Percentiles rank a stretch among this genome's conserved stretches.
These are phyloP conservation scores for Agrypnia vestita DNA, from an alignment of 1,140 invertebrate species.

Conservation along the genomic window DNA sequence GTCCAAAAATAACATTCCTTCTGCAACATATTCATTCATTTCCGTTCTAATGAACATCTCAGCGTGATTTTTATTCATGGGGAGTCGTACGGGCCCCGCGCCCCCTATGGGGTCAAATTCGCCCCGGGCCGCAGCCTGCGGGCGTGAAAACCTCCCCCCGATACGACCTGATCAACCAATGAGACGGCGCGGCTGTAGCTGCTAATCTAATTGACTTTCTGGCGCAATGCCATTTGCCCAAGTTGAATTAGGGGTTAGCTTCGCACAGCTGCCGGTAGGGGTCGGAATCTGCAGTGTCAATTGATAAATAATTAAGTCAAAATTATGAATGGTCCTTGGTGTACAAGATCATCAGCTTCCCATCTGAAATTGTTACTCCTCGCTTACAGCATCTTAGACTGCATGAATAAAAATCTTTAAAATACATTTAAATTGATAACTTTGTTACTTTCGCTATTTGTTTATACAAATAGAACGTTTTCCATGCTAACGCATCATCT, in stretches of 20 bases:
- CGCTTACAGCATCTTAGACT: too few relatives aligned
- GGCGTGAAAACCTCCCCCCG: neutral
- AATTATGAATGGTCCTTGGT: too few relatives aligned
- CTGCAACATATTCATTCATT: conserved; percentile 6
- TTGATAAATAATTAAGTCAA: too few relatives aligned
- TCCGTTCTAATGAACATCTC: conserved; percentile 12
- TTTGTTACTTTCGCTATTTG: too few relatives aligned
- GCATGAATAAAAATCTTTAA: too few relatives aligned
- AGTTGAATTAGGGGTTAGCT: neutral
- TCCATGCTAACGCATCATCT: too few relatives aligned
- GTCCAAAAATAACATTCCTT: too few relatives aligned
- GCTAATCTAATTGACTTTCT: conserved; percentile 2
- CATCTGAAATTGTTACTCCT: too few relatives aligned
- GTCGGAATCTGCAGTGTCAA: neutral
- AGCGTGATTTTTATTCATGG: neutral
- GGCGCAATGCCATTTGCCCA: conserved; percentile 4
- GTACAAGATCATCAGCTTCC: too few relatives aligned
- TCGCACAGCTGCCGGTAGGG: neutral
- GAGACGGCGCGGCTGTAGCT: neutral
- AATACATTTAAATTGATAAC: too few relatives aligned
- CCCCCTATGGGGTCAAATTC: neutral
- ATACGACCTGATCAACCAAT: conserved; percentile 1
- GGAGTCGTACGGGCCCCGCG: neutral
- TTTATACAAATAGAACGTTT: too few relatives aligned
- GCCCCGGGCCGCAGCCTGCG: neutral